phyloP scores from a whole-genome alignment of 2,888 invertebrate genomes.

The Macaria notata region DNA sequence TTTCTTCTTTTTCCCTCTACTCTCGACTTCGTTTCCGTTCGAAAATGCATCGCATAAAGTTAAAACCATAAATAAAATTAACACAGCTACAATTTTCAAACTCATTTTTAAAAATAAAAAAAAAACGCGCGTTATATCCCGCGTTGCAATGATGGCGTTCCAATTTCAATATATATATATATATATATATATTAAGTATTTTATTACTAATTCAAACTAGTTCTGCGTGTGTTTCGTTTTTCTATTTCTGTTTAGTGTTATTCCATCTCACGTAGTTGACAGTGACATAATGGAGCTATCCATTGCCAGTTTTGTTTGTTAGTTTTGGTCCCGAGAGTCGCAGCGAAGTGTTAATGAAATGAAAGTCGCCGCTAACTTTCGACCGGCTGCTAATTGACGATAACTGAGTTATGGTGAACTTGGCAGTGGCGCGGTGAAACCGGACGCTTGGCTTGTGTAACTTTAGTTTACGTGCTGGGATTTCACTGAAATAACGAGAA shows the following conservation, averaged over 20 bases:
- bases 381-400: slow-evolving; percentile 36
- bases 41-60: slow-evolving; percentile 40
- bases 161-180: neutral
- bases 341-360: slow-evolving; percentile 43
- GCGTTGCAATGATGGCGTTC: neutral
- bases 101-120: slow-evolving; percentile 39
- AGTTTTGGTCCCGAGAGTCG: slow-evolving; percentile 19
- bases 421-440: slow-evolving; percentile 42
- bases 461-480: neutral
- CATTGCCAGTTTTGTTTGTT: slow-evolving; percentile 26
- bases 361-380: slow-evolving; percentile 45
- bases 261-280: slow-evolving; percentile 24
- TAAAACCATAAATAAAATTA: slow-evolving; percentile 36
- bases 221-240: neutral
- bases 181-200: neutral
- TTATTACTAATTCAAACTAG: neutral
- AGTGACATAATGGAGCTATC: slow-evolving; percentile 37
- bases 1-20: slow-evolving; percentile 71
- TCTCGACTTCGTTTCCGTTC: slow-evolving; percentile 44
- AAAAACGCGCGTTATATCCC: no score
- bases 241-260: slow-evolving; percentile 14
- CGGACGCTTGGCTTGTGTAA: slow-evolving; percentile 23
- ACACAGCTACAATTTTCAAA: slow-evolving; percentile 34
- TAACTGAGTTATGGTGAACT: slow-evolving; percentile 51
- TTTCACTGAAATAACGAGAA: slow-evolving; percentile 14